These are phyloP conservation scores for Eulimnadia texana DNA, from an alignment of 1,140 invertebrate genomes.

Conservation along the genomic window DNA sequence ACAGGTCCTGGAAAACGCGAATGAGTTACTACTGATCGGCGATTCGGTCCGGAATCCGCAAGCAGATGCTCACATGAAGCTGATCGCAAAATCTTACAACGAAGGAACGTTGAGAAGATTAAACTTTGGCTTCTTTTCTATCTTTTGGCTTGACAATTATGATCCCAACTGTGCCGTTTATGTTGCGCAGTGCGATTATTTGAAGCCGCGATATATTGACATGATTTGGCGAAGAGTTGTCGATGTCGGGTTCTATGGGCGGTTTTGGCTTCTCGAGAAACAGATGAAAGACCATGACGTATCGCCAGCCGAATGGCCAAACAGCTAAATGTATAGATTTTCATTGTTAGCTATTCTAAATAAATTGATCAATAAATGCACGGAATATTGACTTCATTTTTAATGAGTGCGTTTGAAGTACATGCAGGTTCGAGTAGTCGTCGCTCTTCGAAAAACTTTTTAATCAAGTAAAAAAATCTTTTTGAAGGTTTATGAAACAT, in stretches of 20 bases:
- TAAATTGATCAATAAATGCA: no score
- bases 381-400: no score
- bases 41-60: not conserved
- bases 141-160: not conserved
- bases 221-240: not conserved
- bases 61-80: not conserved
- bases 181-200: not conserved
- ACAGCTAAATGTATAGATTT: no score
- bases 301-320: not conserved
- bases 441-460: no score
- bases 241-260: not conserved
- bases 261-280: not conserved
- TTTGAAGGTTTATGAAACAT: no score
- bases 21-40: not conserved
- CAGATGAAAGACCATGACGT: not conserved
- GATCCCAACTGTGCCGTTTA: not conserved
- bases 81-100: not conserved
- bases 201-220: not conserved
- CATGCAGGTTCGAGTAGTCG: no score
- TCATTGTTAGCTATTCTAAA: no score
- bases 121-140: not conserved
- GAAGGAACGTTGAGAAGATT: not conserved
- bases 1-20: not conserved
- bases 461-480: no score
- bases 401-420: no score